Evolutionary conservation across 2,888 invertebrate species (phyloP), one percentile per base, ranked within the genome.

Genomic region (Oxystoma pomonae): DNA sequence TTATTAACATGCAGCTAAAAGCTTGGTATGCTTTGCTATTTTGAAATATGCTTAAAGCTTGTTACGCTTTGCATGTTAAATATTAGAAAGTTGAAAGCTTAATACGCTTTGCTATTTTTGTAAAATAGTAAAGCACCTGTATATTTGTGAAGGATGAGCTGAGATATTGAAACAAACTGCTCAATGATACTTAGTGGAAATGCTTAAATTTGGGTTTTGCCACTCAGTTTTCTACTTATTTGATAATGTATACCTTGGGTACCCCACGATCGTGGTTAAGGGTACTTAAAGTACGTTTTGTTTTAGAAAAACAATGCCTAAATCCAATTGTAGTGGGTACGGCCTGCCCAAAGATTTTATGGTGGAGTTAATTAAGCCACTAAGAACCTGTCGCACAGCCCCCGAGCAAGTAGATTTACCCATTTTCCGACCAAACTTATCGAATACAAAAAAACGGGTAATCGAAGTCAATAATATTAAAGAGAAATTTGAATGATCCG

Each of bases 351-450:
- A 55, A 20, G 53, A 59, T 21, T 20, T 62, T 20, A 51, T 62
- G 55, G 16, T 22, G 16, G 55, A 62, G 58, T 50, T 62, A 16
- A 57, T 67, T 17, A 65, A 67, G 51, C 63, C 63, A 9, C 16
- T 67, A 2, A 66, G 63, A 21, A 59, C 64, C 2, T 53, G 56
- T 60, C 22, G 53, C 9, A 66, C 64, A 35, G 55, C 65, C 5
- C 65, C 63, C 12, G 67, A 67, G 49, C 66, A 68, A 58, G 61
- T 68, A 12, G 66, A 67, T 59, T 62, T 68, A 58, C 67, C 67
- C 7, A 19, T 68, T 55, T 64, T 67, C 53, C 55, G 58, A 20
- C 67, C 67, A 9, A 60, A 67, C 1, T 18, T 61, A 18, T 22
- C 35, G 21, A 61, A 68, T 49, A 55, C 67, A 20, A 65, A 60